Conservation (phyloP, 2,113 vertebrate genomes). For the Otus sunia region DNA sequence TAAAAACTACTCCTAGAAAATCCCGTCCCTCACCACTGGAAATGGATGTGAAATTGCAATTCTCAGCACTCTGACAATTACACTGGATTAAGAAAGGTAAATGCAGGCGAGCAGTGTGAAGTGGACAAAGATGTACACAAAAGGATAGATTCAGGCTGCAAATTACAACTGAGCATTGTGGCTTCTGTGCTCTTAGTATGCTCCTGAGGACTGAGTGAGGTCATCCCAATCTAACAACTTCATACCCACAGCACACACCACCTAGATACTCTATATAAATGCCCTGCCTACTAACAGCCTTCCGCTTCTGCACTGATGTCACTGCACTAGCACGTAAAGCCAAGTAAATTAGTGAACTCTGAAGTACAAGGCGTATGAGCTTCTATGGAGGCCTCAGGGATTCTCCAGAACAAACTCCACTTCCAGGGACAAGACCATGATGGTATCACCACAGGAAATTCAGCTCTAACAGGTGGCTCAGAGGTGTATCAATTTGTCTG, state of each 20-base stretch:
- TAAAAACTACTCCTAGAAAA: background rate
- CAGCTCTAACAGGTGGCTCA: background rate
- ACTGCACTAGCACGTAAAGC: accelerated
- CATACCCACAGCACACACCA: background rate
- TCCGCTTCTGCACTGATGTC: background rate
- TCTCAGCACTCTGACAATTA: background rate
- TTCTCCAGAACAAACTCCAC: background rate
- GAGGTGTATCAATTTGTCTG: background rate
- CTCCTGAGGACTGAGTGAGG: background rate
- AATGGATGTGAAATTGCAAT: background rate
- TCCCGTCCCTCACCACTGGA: background rate
- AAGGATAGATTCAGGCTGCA: background rate
- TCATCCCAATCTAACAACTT: no score
- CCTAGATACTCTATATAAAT: no score
- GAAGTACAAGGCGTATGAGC: background rate
- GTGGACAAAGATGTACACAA: background rate
- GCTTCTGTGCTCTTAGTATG: accelerated
- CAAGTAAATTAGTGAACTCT: background rate
- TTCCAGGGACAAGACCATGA: background rate
- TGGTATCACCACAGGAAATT: background rate
- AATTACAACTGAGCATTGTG: background rate
- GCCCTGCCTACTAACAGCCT: background rate
- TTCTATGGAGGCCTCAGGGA: background rate
- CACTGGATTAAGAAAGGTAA: background rate
- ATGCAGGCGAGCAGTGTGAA: background rate